These are phyloP conservation scores for Pachypanchax playfairii DNA, from an alignment of 2,113 vertebrate genomes.

Conservation along the genomic window DNA sequence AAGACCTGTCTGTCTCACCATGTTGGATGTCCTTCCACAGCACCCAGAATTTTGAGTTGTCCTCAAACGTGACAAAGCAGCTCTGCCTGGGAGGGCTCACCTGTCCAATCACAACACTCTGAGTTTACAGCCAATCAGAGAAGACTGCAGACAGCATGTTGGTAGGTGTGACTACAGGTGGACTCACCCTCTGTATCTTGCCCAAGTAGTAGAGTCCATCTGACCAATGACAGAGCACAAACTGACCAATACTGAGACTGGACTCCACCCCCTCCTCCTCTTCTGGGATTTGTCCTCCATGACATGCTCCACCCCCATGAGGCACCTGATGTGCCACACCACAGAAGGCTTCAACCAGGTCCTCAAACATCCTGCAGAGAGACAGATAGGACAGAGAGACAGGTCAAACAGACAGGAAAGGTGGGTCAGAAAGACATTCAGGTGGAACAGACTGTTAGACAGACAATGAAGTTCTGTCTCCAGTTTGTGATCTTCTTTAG, in stretches of 20 bases:
- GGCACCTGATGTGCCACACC: conserved; percentile 67
- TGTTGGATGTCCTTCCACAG: conserved; percentile 84
- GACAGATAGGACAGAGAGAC: background rate
- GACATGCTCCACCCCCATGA: conserved; percentile 50
- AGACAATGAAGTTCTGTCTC: too few species aligned
- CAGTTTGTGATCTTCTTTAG: too few species aligned
- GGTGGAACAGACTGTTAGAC: background rate
- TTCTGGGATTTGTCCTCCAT: conserved; percentile 61
- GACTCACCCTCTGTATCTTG: conserved; percentile 91
- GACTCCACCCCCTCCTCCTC: conserved; percentile 78
- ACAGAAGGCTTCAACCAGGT: conserved; percentile 50
- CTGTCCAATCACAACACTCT: conserved; percentile 65
- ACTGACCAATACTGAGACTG: conserved; percentile 88
- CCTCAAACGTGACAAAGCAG: conserved; percentile 95
- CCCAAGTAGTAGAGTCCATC: conserved; percentile 96
- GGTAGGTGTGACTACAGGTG: background rate
- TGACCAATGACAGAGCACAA: conserved; percentile 94
- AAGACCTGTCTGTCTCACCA: conserved; percentile 73
- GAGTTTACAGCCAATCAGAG: background rate
- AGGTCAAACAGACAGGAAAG: too few species aligned
- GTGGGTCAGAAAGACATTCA: too few species aligned
- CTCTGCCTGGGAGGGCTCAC: conserved; percentile 92
- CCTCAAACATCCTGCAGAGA: conserved; percentile 74
- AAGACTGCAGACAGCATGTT: background rate
- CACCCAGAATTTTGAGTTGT: conserved; percentile 98